Evolutionary conservation across 2,113 vertebrate species (phyloP).

Genomic region (Nematolebias whitei): DNA sequence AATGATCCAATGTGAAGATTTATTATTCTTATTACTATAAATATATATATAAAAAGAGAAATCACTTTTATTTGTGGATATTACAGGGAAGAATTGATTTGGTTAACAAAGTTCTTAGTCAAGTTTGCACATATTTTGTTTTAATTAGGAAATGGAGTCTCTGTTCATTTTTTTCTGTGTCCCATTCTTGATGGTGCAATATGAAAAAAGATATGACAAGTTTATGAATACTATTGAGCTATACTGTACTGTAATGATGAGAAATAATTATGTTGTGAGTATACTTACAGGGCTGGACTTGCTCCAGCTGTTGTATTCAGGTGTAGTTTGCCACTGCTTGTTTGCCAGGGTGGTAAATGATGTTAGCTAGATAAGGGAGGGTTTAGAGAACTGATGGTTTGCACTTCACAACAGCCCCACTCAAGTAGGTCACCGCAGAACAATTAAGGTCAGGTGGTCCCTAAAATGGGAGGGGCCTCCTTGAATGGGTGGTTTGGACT

Average conservation of each 20-base stretch:
- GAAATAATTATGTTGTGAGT: slow-evolving; percentile 78
- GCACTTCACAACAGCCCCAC: slow-evolving; percentile 69
- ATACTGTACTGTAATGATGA: slow-evolving; percentile 80
- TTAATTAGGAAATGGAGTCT: slow-evolving; percentile 86
- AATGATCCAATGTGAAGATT: slow-evolving; percentile 85
- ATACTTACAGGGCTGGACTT: slow-evolving; percentile 75
- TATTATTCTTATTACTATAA: slow-evolving; percentile 84
- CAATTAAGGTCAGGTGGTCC: no score
- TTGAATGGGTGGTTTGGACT: no score
- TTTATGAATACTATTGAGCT: slow-evolving; percentile 80
- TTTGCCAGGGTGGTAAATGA: slow-evolving; percentile 75
- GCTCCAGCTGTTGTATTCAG: slow-evolving; percentile 78
- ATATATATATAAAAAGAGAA: slow-evolving; percentile 83
- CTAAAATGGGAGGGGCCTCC: no score
- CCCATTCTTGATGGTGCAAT: slow-evolving; percentile 84
- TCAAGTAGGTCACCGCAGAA: slow-evolving; percentile 54
- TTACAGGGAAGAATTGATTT: slow-evolving; percentile 87
- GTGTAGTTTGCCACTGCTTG: slow-evolving; percentile 79
- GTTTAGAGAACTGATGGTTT: slow-evolving; percentile 70
- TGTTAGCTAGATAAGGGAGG: slow-evolving; percentile 74
- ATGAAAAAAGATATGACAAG: slow-evolving; percentile 78
- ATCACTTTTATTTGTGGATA: slow-evolving; percentile 91
- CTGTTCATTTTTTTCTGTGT: slow-evolving; percentile 81
- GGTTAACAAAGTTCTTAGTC: slow-evolving; percentile 89
- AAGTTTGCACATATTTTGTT: slow-evolving; percentile 90